phyloP scores from a whole-genome alignment of 1,140 invertebrate species.

The Bombyx mori region DNA sequence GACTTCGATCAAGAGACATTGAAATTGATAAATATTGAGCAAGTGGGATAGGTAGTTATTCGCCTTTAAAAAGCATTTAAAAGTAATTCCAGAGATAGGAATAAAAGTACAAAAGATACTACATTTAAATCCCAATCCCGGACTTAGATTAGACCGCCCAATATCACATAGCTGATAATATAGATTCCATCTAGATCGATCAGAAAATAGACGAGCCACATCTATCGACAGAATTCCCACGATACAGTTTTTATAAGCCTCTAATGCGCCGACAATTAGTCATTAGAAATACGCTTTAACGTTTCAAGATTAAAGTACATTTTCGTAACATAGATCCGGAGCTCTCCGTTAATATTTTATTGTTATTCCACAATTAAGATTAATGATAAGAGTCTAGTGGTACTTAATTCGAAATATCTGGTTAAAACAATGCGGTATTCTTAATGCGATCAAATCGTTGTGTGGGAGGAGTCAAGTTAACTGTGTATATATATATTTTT shows the following conservation, averaged over 20 bases:
- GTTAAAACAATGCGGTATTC: slow-evolving; percentile 41
- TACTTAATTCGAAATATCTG: slow-evolving; percentile 63
- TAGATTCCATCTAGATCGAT: slow-evolving; percentile 27
- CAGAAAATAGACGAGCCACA: slow-evolving; percentile 32
- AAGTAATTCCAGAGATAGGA: too few relatives aligned
- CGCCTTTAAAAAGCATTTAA: too few relatives aligned
- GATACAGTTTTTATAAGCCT: slow-evolving; percentile 58
- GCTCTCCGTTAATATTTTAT: slow-evolving; percentile 57
- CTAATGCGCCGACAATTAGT: slow-evolving; percentile 49
- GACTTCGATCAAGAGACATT: too few relatives aligned
- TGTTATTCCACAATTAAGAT: slow-evolving; percentile 68
- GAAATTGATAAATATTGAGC: too few relatives aligned
- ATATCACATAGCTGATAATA: slow-evolving; percentile 13
- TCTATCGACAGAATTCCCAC: slow-evolving; percentile 53
- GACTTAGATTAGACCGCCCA: not conserved
- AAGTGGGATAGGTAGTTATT: too few relatives aligned
- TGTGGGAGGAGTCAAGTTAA: slow-evolving; percentile 30
- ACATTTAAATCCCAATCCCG: too few relatives aligned
- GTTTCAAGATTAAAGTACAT: slow-evolving; percentile 24
- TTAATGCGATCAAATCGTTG: slow-evolving; percentile 40
- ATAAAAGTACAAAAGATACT: too few relatives aligned
- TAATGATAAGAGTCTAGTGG: slow-evolving; percentile 66
- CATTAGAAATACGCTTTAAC: slow-evolving; percentile 34
- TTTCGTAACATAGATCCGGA: slow-evolving; percentile 19
- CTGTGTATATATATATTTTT: slow-evolving; percentile 13